Evolutionary conservation across 1,140 invertebrate species (phyloP).

Genomic region (Acromyrmex charruanus): DNA sequence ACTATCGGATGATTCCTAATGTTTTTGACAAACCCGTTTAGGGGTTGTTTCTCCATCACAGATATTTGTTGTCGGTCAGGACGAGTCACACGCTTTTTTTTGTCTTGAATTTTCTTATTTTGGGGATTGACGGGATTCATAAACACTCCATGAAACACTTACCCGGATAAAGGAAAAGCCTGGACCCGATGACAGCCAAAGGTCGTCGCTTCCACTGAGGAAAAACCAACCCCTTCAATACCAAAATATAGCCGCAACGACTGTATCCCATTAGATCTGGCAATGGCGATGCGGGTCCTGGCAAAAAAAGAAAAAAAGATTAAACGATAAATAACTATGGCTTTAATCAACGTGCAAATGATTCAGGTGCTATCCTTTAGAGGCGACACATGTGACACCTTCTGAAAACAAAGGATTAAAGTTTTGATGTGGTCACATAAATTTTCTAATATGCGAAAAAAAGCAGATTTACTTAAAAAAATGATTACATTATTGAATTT

Average conservation of each 20-base stretch:
- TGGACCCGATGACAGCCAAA: conserved; percentile 88
- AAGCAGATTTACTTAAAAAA: neutral
- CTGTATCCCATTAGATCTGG: conserved; percentile 85
- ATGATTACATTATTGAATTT: neutral
- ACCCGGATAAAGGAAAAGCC: conserved; percentile 88
- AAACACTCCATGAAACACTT: conserved; percentile 74
- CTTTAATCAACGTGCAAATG: conserved; percentile 47
- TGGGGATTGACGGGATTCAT: conserved; percentile 37
- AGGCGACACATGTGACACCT: neutral
- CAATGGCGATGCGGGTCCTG: conserved; percentile 87
- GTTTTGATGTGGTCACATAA: neutral
- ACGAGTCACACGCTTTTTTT: neutral
- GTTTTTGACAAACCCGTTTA: conserved; percentile 12
- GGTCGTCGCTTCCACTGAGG: conserved; percentile 89
- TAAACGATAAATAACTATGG: conserved; percentile 42
- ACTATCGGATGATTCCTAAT: conserved; percentile 22
- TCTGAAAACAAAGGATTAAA: neutral
- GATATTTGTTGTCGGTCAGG: conserved; percentile 1
- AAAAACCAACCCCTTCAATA: conserved; percentile 90
- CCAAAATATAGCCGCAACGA: conserved; percentile 88
- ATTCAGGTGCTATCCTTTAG: neutral
- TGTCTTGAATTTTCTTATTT: conserved; percentile 57
- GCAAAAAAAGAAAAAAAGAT: conserved; percentile 46
- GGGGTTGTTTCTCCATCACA: conserved; percentile 6
- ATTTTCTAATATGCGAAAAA: neutral